Base-by-base conservation (phyloP, 2,888 invertebrate species). In the Eudemis profundana region DNA sequence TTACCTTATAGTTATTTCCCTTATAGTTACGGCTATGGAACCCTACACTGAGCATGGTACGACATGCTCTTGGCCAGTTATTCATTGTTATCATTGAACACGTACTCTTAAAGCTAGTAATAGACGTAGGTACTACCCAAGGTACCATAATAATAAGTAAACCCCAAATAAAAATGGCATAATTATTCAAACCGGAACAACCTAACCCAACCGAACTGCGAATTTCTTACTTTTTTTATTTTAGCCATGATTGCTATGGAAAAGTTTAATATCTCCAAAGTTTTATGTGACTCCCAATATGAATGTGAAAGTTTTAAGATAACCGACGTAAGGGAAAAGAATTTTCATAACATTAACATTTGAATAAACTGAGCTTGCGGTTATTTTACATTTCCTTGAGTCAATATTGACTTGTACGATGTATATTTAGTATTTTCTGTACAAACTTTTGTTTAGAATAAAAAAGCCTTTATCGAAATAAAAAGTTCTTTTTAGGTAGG, bases 281-380 rank as follows among this genome's bases (percentile, higher is more conserved):
- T 61, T 51, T 44, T 40, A 27, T 44, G 42, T 17, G 38, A 19
- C 19, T 47, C 36, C 19, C 8, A 10, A 50, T 51, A 29, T 17
- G 21, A 19, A 14, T 15, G 29, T 15, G 33, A 57, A 64, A 64
- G 50, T 64, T 64, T 23, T 17, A 17, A 42, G 33, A 44, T 50
- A 64, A 57, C 21, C 40, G 36, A 40, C 15, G 49, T 49, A 54
- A 47, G 36, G 56, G 49, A 50, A 64, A 56, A 49, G 40, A 49
- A 64, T 62, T 54, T 57, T 57, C 63, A 36, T 44, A 63, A 50
- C 50, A 57, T 64, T 64, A 57, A 49, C 63, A 57, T 57, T 23
- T 64, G 63, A 64, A 64, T 64, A 64, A 42, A 57, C 42, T 64
- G n/a, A 40, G 14, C 63, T 14, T 49, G 21, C n/a, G 47, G 40